These are phyloP conservation scores for Atethmia centrago DNA, from an alignment of 2,888 invertebrate genomes.

Conservation along the genomic window DNA sequence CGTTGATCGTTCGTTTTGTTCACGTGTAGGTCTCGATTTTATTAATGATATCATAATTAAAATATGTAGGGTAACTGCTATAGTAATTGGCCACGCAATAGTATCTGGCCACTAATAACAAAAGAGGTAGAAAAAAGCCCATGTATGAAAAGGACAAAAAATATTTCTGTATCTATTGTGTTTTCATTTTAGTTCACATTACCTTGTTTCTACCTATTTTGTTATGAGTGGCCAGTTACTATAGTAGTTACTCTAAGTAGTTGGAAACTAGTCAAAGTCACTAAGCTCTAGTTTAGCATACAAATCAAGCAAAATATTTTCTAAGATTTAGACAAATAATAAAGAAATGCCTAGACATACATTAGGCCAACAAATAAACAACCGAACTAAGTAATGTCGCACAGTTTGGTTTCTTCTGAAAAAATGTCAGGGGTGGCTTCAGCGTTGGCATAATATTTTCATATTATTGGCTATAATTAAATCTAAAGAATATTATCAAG, in stretches of 20 bases:
- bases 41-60: neutral
- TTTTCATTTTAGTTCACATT: too few species aligned
- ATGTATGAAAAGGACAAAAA: too few species aligned
- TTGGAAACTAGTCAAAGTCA: neutral
- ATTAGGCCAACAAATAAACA: neutral
- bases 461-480: neutral
- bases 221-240: too few species aligned
- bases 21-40: neutral
- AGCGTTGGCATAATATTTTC: neutral
- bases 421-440: neutral
- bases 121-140: too few species aligned
- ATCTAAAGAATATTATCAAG: neutral
- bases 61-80: too few species aligned
- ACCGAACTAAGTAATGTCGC: neutral
- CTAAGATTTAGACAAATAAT: neutral
- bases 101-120: too few species aligned
- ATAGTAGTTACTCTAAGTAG: too few species aligned
- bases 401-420: neutral
- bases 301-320: neutral
- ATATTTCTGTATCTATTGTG: too few species aligned
- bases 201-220: too few species aligned
- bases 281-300: neutral
- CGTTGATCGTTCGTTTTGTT: constrained; percentile 18
- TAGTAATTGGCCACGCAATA: too few species aligned
- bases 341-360: neutral